A percentile compares a stretch with the other conserved stretches of the same genome.
Evolutionary conservation across 2,113 vertebrate genomes (phyloP).

Genomic region (Charina bottae): DNA sequence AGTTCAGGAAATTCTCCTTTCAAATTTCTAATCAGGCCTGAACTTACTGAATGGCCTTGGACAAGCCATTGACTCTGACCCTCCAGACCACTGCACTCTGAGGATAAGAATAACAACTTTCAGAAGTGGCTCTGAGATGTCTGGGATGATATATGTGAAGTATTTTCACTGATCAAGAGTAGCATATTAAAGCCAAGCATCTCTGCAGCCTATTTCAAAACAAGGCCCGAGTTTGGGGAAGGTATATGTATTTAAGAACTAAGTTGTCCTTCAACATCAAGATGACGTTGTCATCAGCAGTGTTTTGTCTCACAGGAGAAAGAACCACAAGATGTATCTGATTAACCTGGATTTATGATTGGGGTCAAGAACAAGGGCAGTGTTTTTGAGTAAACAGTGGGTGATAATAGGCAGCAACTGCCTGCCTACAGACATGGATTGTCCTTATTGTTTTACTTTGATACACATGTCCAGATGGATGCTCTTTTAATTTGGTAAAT

Average conservation of each 20-base stretch:
- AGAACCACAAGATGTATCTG: conserved; percentile 50
- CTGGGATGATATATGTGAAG: neutral
- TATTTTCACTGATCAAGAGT: neutral
- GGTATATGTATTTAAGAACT: neutral
- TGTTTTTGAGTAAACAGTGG: conserved; percentile 62
- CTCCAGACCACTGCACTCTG: neutral
- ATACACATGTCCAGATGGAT: conserved; percentile 72
- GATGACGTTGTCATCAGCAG: conserved; percentile 49
- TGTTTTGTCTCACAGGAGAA: conserved; percentile 42
- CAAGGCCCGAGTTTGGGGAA: neutral
- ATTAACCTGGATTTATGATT: conserved; percentile 68
- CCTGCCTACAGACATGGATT: conserved; percentile 55
- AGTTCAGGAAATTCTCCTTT: neutral
- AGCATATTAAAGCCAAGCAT: neutral
- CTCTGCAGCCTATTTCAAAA: neutral
- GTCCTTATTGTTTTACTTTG: conserved; percentile 46
- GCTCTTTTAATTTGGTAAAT: conserved; percentile 63
- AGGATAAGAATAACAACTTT: neutral
- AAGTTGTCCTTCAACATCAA: conserved; percentile 43
- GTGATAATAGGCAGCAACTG: conserved; percentile 69
- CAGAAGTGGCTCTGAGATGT: neutral
- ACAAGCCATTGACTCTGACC: neutral
- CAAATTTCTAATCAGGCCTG: neutral
- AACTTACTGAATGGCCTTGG: neutral
- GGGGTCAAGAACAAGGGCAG: conserved; percentile 61